Evolutionary conservation across 64 coral and sea anemone genomes (phyloP).

Genomic region (Stichodactyla mertensii): DNA sequence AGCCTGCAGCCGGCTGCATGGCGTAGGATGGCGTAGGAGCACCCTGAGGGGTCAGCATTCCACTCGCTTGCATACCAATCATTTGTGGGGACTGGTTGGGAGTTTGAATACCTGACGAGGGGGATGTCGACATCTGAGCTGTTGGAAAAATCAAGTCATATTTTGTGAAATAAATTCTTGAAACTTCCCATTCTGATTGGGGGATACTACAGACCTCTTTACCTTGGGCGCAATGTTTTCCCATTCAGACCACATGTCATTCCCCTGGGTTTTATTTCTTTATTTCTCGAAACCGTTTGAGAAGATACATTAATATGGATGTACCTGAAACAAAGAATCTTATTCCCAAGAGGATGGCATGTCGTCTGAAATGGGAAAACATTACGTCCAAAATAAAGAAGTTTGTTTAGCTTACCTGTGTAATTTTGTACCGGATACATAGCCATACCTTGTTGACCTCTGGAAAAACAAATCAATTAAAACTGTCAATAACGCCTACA

Average conservation of each 20-base stretch:
- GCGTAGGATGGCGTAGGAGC: conserved; percentile 54
- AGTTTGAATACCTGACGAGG: conserved; percentile 43
- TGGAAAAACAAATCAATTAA: not conserved
- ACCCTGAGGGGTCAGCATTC: conserved; percentile 65
- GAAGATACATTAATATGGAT: not conserved
- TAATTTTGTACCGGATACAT: conserved; percentile 23
- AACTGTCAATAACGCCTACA: no score
- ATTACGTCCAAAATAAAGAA: no score
- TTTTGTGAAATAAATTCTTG: no score
- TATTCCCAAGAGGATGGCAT: no score
- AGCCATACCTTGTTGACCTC: conserved; percentile 13
- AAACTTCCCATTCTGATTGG: no score
- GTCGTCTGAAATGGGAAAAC: no score
- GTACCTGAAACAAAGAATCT: no score
- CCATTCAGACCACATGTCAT: no score
- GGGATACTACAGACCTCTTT: no score
- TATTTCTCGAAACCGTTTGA: not conserved
- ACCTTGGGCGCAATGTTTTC: no score
- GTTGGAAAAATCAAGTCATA: conserved; percentile 10
- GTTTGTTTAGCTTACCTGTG: not conserved
- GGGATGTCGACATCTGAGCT: conserved; percentile 48
- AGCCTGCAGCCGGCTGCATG: conserved; percentile 98
- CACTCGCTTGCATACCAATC: conserved; percentile 61
- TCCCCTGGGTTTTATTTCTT: not conserved
- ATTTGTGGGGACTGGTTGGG: conserved; percentile 66